phyloP scores from a whole-genome alignment of 2,113 vertebrate species.

The Ceyx cyanopectus region DNA sequence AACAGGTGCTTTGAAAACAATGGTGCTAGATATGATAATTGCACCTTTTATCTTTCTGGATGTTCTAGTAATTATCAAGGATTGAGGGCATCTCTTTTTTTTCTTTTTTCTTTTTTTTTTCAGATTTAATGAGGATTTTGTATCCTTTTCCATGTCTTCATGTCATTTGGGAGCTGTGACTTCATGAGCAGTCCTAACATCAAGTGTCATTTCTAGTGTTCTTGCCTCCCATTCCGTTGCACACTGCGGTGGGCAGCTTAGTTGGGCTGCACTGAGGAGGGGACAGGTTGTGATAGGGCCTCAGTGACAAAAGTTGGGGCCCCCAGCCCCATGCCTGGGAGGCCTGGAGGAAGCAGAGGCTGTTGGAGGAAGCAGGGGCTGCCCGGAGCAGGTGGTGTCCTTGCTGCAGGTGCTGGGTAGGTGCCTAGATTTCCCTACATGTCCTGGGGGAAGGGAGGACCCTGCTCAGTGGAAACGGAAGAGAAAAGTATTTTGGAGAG shows the following conservation, averaged over 20 bases:
- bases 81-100: not conserved
- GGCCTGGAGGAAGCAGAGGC: not conserved
- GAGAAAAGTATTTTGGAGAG: not conserved
- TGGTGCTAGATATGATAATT: not conserved
- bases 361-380: not conserved
- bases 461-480: not conserved
- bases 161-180: not conserved
- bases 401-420: too few relatives aligned
- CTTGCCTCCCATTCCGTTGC: not conserved
- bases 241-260: rapidly evolving
- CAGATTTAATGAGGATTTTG: not conserved
- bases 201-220: rapidly evolving
- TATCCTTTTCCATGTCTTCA: not conserved
- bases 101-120: not conserved
- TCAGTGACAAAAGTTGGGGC: rapidly evolving
- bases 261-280: not conserved
- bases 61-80: not conserved
- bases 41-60: not conserved
- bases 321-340: rapidly evolving
- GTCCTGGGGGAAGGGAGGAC: conserved; percentile 4
- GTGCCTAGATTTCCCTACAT: not conserved
- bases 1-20: not conserved
- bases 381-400: not conserved
- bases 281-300: not conserved
- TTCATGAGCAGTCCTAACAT: not conserved